Conservation (phyloP, 2,113 vertebrate species). For the Columba livia region DNA sequence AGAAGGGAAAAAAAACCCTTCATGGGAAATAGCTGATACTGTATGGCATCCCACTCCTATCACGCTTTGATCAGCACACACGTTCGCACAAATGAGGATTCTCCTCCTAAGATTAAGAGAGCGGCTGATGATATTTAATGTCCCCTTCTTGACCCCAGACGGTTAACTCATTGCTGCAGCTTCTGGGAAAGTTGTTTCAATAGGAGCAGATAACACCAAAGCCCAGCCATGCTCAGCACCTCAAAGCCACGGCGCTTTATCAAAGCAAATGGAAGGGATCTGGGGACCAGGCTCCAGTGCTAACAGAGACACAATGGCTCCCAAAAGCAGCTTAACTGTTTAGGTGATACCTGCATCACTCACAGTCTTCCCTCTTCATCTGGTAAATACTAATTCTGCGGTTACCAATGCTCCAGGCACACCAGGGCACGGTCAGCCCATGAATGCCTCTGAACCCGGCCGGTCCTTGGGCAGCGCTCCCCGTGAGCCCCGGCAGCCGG, state of each 20-base stretch:
- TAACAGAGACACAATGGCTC: neutral
- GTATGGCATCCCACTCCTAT: neutral
- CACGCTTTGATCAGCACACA: constrained; percentile 14
- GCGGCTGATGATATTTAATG: constrained; percentile 30
- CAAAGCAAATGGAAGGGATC: neutral
- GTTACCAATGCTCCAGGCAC: neutral
- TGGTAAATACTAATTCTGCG: neutral
- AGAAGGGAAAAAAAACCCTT: rapidly evolving
- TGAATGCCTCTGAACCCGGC: rapidly evolving
- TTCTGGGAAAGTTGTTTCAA: neutral
- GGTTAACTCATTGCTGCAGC: neutral
- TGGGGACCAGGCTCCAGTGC: neutral
- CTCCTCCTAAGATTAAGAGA: constrained; percentile 25
- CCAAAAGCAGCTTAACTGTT: constrained; percentile 9
- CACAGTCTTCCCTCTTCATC: neutral
- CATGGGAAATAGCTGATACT: neutral
- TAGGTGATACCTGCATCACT: neutral
- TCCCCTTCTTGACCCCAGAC: constrained; percentile 40
- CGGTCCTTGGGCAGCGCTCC: neutral
- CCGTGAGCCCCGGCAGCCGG: neutral
- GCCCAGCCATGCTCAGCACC: rapidly evolving
- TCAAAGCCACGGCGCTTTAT: neutral
- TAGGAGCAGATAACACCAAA: neutral
- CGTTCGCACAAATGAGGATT: neutral
- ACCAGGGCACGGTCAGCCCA: neutral